phyloP scores from a whole-genome alignment of 2,797 vertebrate species.

The Cynodonichthys magdalenae region DNA sequence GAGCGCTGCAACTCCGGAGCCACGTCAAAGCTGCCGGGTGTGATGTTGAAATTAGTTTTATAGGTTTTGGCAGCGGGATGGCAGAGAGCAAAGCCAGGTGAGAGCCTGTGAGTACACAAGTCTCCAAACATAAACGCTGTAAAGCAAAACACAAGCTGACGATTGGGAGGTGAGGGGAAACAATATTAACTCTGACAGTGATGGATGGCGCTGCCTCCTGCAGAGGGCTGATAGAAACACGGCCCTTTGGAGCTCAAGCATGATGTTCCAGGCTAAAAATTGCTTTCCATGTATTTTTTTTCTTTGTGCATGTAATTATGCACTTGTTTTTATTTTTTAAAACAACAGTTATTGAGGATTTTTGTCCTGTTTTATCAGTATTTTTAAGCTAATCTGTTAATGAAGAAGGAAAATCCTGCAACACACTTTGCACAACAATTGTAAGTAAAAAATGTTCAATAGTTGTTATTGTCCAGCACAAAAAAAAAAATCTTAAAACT shows the following conservation, averaged over 20 bases:
- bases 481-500: too few species aligned
- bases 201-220: slow-evolving; percentile 77
- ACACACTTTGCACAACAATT: too few species aligned
- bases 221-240: slow-evolving; percentile 59
- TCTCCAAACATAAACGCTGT: slow-evolving; percentile 80
- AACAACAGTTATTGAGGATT: not conserved
- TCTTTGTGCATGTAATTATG: slow-evolving; percentile 8
- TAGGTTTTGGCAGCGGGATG: slow-evolving; percentile 76
- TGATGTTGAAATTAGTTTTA: slow-evolving; percentile 81
- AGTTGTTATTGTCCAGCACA: too few species aligned
- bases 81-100: slow-evolving; percentile 78
- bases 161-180: slow-evolving; percentile 74
- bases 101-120: slow-evolving; percentile 80
- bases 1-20: slow-evolving; percentile 31
- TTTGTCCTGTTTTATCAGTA: not conserved
- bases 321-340: slow-evolving; percentile 4
- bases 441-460: too few species aligned
- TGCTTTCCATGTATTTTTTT: slow-evolving; percentile 5
- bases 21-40: slow-evolving; percentile 76
- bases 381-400: not conserved
- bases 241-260: slow-evolving; percentile 43
- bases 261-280: slow-evolving; percentile 14
- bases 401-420: not conserved
- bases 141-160: slow-evolving; percentile 81
- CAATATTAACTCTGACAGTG: slow-evolving; percentile 83